Conservation (phyloP, 2,113 vertebrate species). For the Alosa alosa region DNA sequence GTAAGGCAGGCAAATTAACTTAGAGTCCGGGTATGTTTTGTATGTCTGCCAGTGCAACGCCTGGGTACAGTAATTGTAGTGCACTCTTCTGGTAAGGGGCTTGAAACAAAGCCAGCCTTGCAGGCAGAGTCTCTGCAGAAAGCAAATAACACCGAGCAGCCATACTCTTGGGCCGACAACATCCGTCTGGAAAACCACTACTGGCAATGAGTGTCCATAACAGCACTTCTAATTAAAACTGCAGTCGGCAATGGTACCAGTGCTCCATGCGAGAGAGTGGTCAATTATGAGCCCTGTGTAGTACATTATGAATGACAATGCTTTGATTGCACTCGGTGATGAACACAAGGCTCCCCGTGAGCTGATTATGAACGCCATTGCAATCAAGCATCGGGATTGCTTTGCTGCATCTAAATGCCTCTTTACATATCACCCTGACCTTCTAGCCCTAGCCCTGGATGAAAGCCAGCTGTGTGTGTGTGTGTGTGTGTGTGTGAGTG, state of each 20-base stretch:
- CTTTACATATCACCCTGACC: constrained; percentile 45
- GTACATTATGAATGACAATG: constrained; percentile 50
- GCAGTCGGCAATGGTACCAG: constrained; percentile 33
- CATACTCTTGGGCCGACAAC: not conserved
- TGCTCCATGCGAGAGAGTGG: constrained; percentile 20
- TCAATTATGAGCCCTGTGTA: constrained; percentile 51
- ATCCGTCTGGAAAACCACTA: constrained; percentile 28
- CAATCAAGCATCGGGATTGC: constrained; percentile 66
- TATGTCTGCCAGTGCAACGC: not conserved
- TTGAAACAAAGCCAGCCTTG: not conserved
- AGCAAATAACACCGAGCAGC: not conserved
- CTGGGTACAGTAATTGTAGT: not conserved
- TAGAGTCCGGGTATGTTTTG: not conserved
- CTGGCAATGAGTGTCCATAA: constrained; percentile 23
- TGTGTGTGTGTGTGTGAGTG: not conserved
- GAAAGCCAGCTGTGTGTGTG: not conserved
- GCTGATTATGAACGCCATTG: constrained; percentile 56
- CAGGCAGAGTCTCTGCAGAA: not conserved
- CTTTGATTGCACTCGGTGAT: constrained; percentile 53
- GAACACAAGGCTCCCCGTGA: constrained; percentile 41
- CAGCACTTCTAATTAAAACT: constrained; percentile 36
- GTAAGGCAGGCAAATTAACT: not conserved
- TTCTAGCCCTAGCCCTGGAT: constrained; percentile 32
- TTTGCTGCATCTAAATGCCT: constrained; percentile 43
- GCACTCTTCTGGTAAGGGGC: not conserved